Percentiles rank a stretch among this genome's conserved stretches.
Evolutionary conservation across 2,113 vertebrate species (phyloP).

Genomic region (Anhinga anhinga): DNA sequence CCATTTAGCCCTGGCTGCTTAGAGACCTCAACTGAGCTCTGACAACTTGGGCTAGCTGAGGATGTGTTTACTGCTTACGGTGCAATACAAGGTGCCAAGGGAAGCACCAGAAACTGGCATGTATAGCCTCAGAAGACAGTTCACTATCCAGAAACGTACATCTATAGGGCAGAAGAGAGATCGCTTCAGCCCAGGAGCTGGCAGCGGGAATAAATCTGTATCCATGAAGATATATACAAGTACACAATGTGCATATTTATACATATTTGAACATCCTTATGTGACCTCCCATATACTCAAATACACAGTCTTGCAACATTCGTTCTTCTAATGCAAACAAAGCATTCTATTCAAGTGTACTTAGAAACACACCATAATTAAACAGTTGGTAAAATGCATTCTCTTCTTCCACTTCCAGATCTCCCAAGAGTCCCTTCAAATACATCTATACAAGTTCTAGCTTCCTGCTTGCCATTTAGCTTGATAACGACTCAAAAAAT

Average conservation of each 20-base stretch:
- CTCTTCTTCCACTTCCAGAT: constrained; percentile 75
- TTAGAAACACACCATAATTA: constrained; percentile 74
- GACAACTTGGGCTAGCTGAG: background rate
- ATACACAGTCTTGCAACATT: constrained; percentile 42
- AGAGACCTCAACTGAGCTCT: background rate
- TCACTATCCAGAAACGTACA: background rate
- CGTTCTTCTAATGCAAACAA: constrained; percentile 66
- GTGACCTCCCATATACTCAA: constrained; percentile 58
- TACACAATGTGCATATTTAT: background rate
- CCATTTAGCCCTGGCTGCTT: background rate
- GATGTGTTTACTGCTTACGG: background rate
- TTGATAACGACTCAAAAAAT: constrained; percentile 73
- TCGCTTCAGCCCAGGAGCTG: background rate
- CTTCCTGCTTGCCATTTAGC: constrained; percentile 77
- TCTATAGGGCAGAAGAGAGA: background rate
- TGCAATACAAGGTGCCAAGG: background rate
- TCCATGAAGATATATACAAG: background rate
- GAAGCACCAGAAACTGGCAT: background rate
- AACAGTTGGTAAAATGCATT: constrained; percentile 82
- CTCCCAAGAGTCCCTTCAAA: constrained; percentile 84
- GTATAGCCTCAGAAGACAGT: background rate
- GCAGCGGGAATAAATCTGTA: background rate
- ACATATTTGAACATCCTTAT: constrained; percentile 19
- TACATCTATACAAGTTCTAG: constrained; percentile 67
- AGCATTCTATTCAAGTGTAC: constrained; percentile 67